These are phyloP conservation scores for Meandrusa payeni DNA, from an alignment of 2,888 invertebrate species.

Conservation along the genomic window DNA sequence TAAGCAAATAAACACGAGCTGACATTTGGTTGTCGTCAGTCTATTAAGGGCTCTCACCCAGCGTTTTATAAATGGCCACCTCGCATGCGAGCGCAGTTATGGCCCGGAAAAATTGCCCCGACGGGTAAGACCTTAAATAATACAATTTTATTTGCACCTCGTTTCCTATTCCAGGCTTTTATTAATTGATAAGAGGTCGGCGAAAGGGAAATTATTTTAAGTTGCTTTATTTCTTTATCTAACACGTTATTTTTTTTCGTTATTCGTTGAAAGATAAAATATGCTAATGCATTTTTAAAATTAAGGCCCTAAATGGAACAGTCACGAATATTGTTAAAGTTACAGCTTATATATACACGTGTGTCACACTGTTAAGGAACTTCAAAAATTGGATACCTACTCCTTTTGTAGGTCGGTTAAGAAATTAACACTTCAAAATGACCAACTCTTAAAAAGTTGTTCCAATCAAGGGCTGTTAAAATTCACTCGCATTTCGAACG, in stretches of 20 bases:
- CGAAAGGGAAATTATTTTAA: not conserved
- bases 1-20: conserved; percentile 66
- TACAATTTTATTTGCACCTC: conserved; percentile 46
- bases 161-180: conserved; percentile 9
- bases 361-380: no score
- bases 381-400: no score
- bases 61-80: conserved; percentile 64
- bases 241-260: not conserved
- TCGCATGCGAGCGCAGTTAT: conserved; percentile 66
- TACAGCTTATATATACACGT: no score
- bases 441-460: no score
- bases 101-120: conserved; percentile 52
- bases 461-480: no score
- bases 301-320: no score
- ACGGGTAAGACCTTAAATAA: conserved; percentile 58
- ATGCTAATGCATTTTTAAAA: no score
- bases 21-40: conserved; percentile 78
- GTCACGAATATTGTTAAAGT: no score
- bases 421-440: no score
- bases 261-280: not conserved
- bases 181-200: not conserved
- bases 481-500: conserved; percentile 56
- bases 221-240: not conserved
- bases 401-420: no score
- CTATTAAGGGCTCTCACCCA: conserved; percentile 75